Percentiles rank a stretch among this genome's conserved stretches.
phyloP scores from a whole-genome alignment of 2,888 invertebrate genomes.

The Callosobruchus maculatus region DNA sequence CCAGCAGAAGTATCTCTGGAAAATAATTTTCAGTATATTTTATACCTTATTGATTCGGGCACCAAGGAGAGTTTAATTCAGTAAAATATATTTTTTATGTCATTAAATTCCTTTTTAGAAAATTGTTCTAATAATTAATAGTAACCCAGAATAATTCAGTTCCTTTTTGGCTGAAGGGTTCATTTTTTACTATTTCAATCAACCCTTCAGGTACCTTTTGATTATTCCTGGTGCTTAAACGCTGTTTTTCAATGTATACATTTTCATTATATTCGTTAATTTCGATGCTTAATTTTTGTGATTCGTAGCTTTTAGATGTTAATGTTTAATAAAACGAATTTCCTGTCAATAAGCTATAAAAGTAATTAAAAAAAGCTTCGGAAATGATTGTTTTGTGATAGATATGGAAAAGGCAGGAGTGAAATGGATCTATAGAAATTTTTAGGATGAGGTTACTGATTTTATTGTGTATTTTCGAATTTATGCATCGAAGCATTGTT shows the following conservation, averaged over 20 bases:
- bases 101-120: too few relatives aligned
- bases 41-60: neutral
- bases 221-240: too few relatives aligned
- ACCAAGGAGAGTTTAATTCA: neutral
- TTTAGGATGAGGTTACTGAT: neutral
- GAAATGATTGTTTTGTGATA: neutral
- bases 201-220: too few relatives aligned
- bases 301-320: too few relatives aligned
- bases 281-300: too few relatives aligned
- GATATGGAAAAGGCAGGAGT: neutral
- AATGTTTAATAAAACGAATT: too few relatives aligned
- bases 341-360: neutral
- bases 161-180: too few relatives aligned
- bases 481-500: neutral
- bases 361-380: neutral
- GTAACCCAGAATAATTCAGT: too few relatives aligned
- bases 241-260: too few relatives aligned
- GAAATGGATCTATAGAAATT: neutral
- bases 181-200: too few relatives aligned
- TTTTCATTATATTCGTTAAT: too few relatives aligned
- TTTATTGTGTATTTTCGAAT: neutral
- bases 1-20: neutral
- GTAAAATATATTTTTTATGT: neutral
- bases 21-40: neutral
- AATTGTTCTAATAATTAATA: too few relatives aligned